These are phyloP conservation scores for Nomada flava DNA, from an alignment of 2,888 invertebrate species.

Conservation along the genomic window DNA sequence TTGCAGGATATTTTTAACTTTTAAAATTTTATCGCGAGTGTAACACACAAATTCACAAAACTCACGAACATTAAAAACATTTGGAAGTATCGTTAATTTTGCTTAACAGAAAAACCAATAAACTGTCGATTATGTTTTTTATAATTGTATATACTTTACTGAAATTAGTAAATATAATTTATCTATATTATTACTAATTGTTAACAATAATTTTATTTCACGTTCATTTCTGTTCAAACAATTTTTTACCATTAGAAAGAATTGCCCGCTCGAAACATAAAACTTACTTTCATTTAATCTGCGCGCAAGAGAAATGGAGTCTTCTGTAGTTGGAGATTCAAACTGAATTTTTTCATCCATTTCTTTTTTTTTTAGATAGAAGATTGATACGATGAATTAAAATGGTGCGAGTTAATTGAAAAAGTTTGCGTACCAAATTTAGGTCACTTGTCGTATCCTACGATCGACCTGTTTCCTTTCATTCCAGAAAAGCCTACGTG, in stretches of 20 bases:
- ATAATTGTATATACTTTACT: not conserved
- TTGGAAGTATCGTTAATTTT: not conserved
- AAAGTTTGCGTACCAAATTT: conserved; percentile 51
- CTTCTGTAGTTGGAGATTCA: conserved; percentile 30
- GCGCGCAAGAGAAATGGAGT: conserved; percentile 6
- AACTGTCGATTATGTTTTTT: not conserved
- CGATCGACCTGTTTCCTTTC: conserved; percentile 19
- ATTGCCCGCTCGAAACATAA: conserved; percentile 13
- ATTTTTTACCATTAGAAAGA: not conserved
- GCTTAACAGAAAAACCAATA: not conserved
- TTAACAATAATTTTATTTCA: too few species aligned
- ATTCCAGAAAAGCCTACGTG: conserved; percentile 1
- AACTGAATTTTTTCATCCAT: conserved; percentile 23
- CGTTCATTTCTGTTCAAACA: too few species aligned
- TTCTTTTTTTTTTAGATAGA: conserved; percentile 13
- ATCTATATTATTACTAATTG: too few species aligned
- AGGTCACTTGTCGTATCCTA: conserved; percentile 42
- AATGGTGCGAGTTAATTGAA: conserved; percentile 57
- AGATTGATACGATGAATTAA: conserved; percentile 52
- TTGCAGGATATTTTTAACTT: not conserved
- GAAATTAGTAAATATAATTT: too few species aligned
- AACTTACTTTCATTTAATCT: conserved; percentile 15
- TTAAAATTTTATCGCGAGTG: not conserved
- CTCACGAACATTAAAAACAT: not conserved
- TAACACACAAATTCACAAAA: not conserved